Evolutionary conservation across 2,113 vertebrate species (phyloP).

Genomic region (Ailurus styani): DNA sequence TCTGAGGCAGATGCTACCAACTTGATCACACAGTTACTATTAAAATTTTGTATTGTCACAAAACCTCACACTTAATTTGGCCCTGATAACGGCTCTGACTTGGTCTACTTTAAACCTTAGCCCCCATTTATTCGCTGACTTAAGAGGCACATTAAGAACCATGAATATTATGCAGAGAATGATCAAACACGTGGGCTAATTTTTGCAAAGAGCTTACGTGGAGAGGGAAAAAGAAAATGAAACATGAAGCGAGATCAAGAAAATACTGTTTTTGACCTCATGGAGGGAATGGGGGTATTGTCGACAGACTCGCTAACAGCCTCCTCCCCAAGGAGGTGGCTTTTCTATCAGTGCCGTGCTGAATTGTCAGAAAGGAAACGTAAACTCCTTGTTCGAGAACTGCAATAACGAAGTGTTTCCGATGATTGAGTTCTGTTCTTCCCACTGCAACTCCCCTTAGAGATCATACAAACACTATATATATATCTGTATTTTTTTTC

Average conservation of each 20-base stretch:
- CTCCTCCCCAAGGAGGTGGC: background rate
- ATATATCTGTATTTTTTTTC: background rate
- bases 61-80: slow-evolving; percentile 20
- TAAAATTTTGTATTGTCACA: background rate
- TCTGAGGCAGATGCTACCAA: background rate
- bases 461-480: background rate
- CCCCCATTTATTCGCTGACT: background rate
- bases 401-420: background rate
- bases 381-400: background rate
- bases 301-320: background rate
- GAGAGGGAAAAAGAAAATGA: background rate
- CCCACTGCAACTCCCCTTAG: background rate
- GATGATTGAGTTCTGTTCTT: background rate
- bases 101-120: background rate
- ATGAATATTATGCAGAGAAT: background rate
- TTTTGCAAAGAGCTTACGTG: background rate
- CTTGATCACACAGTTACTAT: background rate
- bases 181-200: background rate
- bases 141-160: background rate
- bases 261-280: background rate
- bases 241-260: background rate
- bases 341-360: background rate
- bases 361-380: background rate
- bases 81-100: background rate
- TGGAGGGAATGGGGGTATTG: background rate